Percentiles rank a stretch among this genome's conserved stretches.
phyloP scores from a whole-genome alignment of 2,888 invertebrate genomes.

The Chrysodeixis includens region DNA sequence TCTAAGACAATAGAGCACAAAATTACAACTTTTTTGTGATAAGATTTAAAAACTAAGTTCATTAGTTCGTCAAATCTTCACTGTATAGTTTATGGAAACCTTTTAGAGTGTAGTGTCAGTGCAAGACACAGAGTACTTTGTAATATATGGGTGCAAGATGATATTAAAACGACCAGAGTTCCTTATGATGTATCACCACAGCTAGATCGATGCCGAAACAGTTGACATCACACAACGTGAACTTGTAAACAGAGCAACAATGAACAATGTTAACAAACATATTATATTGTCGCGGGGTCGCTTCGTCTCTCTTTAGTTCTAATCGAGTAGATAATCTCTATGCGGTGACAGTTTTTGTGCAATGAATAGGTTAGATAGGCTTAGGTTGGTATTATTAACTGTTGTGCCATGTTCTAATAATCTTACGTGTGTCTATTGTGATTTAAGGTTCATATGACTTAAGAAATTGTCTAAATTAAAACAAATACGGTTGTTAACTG shows the following conservation, averaged over 20 bases:
- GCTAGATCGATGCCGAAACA: conserved; percentile 4
- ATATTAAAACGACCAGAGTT: conserved; percentile 12
- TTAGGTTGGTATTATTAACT: too few relatives aligned
- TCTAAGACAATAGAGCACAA: too few relatives aligned
- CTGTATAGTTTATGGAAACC: background rate
- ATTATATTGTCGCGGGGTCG: conserved; percentile 9
- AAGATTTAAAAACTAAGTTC: too few relatives aligned
- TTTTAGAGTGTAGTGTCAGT: background rate
- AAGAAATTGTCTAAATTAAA: too few relatives aligned
- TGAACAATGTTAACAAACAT: conserved; percentile 38
- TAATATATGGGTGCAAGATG: too few relatives aligned
- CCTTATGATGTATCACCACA: conserved; percentile 27
- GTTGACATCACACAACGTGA: conserved; percentile 37
- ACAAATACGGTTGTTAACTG: too few relatives aligned
- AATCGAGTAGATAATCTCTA: conserved; percentile 10
- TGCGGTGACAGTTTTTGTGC: background rate
- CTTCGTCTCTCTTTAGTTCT: conserved; percentile 14
- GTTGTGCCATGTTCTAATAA: too few relatives aligned
- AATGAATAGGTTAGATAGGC: too few relatives aligned
- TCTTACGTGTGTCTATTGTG: too few relatives aligned
- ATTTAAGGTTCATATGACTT: too few relatives aligned
- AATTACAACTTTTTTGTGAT: too few relatives aligned
- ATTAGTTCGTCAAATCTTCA: background rate
- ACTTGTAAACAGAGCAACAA: conserved; percentile 43
- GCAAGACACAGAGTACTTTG: too few relatives aligned